Evolutionary conservation across 2,113 vertebrate species (phyloP).

Genomic region (Embiotoca jacksoni): DNA sequence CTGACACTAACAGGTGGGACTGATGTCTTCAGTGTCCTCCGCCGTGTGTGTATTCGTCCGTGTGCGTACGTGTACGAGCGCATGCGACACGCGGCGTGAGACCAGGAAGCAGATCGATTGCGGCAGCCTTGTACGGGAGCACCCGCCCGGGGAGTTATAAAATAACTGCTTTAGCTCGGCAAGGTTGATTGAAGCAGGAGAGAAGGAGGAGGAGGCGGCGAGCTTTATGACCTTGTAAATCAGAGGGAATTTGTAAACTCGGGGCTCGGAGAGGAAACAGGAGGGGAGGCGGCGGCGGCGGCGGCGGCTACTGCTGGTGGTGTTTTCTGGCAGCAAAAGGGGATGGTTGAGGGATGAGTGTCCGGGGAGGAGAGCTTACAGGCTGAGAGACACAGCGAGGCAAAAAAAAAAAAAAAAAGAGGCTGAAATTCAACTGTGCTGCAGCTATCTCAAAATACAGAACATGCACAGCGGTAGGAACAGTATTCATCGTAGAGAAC

Average conservation of each 20-base stretch:
- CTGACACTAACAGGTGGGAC: too few species aligned
- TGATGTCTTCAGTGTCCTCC: too few species aligned
- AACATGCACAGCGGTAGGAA: too few species aligned
- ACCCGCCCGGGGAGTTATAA: conserved; percentile 46
- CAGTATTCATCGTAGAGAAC: too few species aligned
- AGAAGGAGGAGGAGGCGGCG: conserved; percentile 41
- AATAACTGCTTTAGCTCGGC: conserved; percentile 57
- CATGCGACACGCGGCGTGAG: conserved; percentile 20
- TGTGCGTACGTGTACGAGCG: background rate
- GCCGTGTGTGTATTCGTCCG: background rate
- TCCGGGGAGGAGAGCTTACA: background rate
- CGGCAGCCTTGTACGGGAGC: conserved; percentile 28
- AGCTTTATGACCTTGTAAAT: conserved; percentile 77
- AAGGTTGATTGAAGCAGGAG: conserved; percentile 60
- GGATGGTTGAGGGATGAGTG: conserved; percentile 36
- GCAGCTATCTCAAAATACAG: too few species aligned
- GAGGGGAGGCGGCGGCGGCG: conserved; percentile 30
- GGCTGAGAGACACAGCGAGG: background rate
- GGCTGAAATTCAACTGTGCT: too few species aligned
- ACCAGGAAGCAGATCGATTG: conserved; percentile 45
- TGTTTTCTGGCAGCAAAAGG: conserved; percentile 10
- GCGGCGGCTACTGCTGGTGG: too few species aligned
- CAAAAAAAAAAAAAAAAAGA: too few species aligned
- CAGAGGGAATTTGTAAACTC: conserved; percentile 75
- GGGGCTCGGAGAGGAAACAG: conserved; percentile 53